These are phyloP conservation scores for Stercorarius parasiticus DNA, from an alignment of 2,113 vertebrate genomes.

Conservation along the genomic window DNA sequence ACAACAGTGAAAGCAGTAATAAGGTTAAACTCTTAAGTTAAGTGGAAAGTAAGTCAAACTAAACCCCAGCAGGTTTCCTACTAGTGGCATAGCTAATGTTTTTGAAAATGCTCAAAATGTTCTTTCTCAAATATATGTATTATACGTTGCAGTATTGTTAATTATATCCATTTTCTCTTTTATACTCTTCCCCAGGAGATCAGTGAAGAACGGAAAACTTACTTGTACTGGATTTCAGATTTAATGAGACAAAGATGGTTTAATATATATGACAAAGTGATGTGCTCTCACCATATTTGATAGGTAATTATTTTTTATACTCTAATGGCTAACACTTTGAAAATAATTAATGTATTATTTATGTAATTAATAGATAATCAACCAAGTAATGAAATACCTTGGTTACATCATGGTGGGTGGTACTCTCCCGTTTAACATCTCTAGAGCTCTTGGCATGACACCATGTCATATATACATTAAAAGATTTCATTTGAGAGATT, in stretches of 20 bases:
- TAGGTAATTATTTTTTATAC: slow-evolving; percentile 59
- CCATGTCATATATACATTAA: background rate
- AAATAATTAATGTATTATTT: slow-evolving; percentile 58
- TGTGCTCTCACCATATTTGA: slow-evolving; percentile 18
- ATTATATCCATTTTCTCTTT: slow-evolving; percentile 65
- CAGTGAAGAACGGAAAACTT: slow-evolving; percentile 55
- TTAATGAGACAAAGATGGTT: slow-evolving; percentile 63
- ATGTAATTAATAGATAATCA: slow-evolving; percentile 45
- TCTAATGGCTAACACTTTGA: slow-evolving; percentile 39
- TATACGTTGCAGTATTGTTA: slow-evolving; percentile 55
- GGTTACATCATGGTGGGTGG: background rate
- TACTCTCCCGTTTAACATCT: background rate
- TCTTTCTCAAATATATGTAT: slow-evolving; percentile 56
- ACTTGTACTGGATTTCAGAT: slow-evolving; percentile 56
- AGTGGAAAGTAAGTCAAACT: slow-evolving; percentile 54
- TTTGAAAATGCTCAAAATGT: slow-evolving; percentile 59
- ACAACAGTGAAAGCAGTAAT: slow-evolving; percentile 27
- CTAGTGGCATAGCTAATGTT: slow-evolving; percentile 47
- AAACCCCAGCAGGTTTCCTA: slow-evolving; percentile 60
- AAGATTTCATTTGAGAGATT: background rate
- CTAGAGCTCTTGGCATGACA: background rate
- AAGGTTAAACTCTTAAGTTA: slow-evolving; percentile 56
- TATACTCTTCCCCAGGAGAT: slow-evolving; percentile 56
- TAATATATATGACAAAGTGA: slow-evolving; percentile 39
- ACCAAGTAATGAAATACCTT: background rate